A percentile compares a stretch with the other conserved stretches of the same genome.
These are phyloP conservation scores for Brachionus rotundiformis DNA, from an alignment of 1,140 invertebrate species.

Conservation along the genomic window DNA sequence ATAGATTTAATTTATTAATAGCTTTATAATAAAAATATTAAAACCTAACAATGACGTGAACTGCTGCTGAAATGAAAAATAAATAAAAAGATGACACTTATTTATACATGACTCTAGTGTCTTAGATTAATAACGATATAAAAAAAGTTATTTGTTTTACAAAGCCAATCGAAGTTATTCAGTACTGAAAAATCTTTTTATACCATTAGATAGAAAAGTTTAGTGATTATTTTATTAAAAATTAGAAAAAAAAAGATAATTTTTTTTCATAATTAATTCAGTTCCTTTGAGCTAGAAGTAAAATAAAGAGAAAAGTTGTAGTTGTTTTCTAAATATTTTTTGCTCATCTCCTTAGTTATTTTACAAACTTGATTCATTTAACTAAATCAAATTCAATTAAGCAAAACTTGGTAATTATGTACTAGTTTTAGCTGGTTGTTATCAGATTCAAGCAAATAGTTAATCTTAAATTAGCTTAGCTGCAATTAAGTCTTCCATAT, in stretches of 20 bases:
- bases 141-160: not conserved
- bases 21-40: conserved; percentile 2
- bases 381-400: conserved; percentile 45
- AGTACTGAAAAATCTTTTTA: not conserved
- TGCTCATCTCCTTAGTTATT: conserved; percentile 7
- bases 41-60: not conserved
- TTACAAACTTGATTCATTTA: conserved; percentile 28
- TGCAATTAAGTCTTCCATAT: not conserved
- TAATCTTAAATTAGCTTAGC: conserved; percentile 27
- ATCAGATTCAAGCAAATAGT: conserved; percentile 10
- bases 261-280: conserved; percentile 48
- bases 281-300: conserved; percentile 41
- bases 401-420: conserved; percentile 36
- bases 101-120: not conserved
- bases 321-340: not conserved
- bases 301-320: not conserved
- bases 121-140: not conserved
- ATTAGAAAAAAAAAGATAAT: conserved; percentile 30
- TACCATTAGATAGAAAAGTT: not conserved
- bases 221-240: conserved; percentile 13
- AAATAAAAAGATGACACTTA: conserved; percentile 6
- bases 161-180: not conserved
- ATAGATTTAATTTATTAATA: conserved; percentile 32
- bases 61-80: not conserved
- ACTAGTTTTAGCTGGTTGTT: not conserved